Base-by-base conservation (phyloP, 2,888 invertebrate genomes). In the Caenorhabditis sp. region DNA sequence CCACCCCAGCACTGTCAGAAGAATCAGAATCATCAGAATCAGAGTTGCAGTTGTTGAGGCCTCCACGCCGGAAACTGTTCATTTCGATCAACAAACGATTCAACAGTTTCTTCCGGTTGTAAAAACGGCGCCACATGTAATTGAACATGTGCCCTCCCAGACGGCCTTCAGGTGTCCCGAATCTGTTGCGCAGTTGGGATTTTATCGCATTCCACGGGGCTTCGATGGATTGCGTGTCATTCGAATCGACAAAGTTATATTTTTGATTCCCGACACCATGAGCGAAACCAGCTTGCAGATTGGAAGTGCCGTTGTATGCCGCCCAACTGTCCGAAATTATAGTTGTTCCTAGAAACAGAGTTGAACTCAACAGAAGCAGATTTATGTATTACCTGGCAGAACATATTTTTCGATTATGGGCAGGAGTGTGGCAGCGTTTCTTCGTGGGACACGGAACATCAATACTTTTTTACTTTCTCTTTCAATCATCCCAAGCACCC, bases 381-480 rank as follows among this genome's bases (percentile, higher is more conserved):
- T 31, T 31, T 31, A 31, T 31, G 7, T 3, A n/a, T 51, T 19
- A 51, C 51, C 22, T 2, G 51, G 51, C 3, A 10, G 14, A 1
- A 51, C 51, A 22, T 66, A 14, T 41, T 24, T 31, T 10, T 24
- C 8, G 19, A 51, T 10, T 8, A 51, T n/a, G 10, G 51, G 51
- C 2, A 51, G 3, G 2, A 51, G 10, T 19, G 24, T 66, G 8
- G 2, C 12, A 7, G 19, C 31, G n/a, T 63, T 63, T n/a, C 63
- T 2, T 38, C 38, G 14, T 1, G 6, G 4, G 6, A 35, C 24
- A 19, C 31, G 38, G 12, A 63, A 35, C 24, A 38, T 47, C n/a
- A n/a, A n/a, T 24, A 64, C 44, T 54, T 69, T 51, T 28, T 28
- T 24, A 49, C 19, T 38, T 12, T 19, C 38, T 38, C 51, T n/a